Evolutionary conservation across 2,888 invertebrate genomes (phyloP), one percentile per base, ranked within the genome.

Genomic region (Mythimna albipuncta): DNA sequence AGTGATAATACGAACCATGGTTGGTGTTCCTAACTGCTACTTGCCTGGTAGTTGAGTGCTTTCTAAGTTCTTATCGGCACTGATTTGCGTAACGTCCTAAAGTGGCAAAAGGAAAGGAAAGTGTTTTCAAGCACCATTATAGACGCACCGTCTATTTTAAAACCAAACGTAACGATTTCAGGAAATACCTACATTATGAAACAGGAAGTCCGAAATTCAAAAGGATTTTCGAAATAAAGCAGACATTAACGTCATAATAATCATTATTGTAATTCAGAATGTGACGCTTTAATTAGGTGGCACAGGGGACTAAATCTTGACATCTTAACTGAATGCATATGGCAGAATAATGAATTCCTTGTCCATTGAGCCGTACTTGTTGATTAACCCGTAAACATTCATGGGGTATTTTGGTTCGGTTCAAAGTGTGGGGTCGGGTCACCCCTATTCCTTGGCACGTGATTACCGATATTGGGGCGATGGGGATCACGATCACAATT

Each of bases 401-500:
- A 86, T 79, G 89, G 91, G 90, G 91, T 95, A 94, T 94, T 94
- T 94, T 88, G 80, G 92, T 89, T 85, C 89, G 80, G 83, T 84
- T 84, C 84, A 84, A 84, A 85, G 83, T 84, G 90, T 91, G 91
- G 93, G 93, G 93, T 91, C 91, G 89, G 78, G 85, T 89, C 90
- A 90, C 92, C 93, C 93, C 87, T 86, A 86, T 89, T 88, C 83
- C 90, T 90, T 89, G 93, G 89, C 94, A 94, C 92, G 93, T 93
- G 93, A 93, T 94, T 92, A 94, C 91, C 89, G 89, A 90, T 92
- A 93, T 92, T 89, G 91, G 89, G 79, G 94, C 94, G 93, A 94
- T 88, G 91, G 89, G 79, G 94, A 94, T 93, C 94, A 91, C 89
- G 94, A 93, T 88, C 94, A 93, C 93, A 93, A 94, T 94, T 92